Percentiles rank a stretch among this genome's conserved stretches.
These are phyloP conservation scores for Pelvicachromis taeniatus DNA, from an alignment of 2,113 vertebrate genomes.

Conservation along the genomic window DNA sequence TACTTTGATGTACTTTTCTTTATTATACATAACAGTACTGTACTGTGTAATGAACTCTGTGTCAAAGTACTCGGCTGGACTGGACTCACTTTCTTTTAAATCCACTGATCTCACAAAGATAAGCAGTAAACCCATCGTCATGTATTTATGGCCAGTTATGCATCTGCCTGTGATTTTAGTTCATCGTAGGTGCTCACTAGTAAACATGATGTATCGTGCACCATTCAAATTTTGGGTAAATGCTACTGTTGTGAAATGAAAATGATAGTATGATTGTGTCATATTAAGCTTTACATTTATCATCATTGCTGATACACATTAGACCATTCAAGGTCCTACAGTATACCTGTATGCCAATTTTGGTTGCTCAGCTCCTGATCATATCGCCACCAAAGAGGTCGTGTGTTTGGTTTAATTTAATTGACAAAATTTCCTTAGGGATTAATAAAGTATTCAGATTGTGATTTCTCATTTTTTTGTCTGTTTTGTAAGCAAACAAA, in stretches of 20 bases:
- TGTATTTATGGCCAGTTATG: background rate
- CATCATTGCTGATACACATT: background rate
- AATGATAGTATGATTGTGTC: background rate
- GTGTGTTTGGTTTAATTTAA: background rate
- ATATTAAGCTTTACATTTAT: background rate
- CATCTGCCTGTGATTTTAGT: background rate
- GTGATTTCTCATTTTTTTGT: too few species aligned
- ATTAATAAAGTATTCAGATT: too few species aligned
- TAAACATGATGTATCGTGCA: fast-evolving
- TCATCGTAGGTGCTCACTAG: background rate
- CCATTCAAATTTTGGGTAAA: fast-evolving
- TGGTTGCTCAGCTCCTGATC: background rate
- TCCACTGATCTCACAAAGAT: background rate
- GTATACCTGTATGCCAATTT: fast-evolving
- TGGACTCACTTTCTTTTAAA: background rate
- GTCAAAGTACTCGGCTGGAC: background rate
- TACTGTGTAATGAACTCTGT: background rate
- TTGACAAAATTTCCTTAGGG: too few species aligned
- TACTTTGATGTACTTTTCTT: conserved; percentile 26
- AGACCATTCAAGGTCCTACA: background rate
- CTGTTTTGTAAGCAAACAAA: too few species aligned
- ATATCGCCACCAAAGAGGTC: background rate
- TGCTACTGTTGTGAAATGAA: background rate
- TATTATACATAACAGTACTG: background rate
- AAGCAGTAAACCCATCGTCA: background rate